Conservation (phyloP, 92 coral and sea anemone genomes). For the Epizoanthus illoricatus region DNA sequence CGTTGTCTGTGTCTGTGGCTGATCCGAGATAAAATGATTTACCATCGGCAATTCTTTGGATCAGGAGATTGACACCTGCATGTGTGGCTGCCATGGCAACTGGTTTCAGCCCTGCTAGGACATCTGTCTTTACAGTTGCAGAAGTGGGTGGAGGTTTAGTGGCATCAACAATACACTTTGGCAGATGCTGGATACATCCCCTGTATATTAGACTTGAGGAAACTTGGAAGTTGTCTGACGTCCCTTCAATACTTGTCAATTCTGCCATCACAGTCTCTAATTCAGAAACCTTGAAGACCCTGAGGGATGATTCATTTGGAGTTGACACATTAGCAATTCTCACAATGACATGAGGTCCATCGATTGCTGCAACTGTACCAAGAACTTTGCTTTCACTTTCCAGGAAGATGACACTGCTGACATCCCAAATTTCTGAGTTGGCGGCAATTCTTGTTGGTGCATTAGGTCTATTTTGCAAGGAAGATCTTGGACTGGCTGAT, state of each 20-base stretch:
- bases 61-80: slow-evolving; percentile 74
- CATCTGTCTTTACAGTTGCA: slow-evolving; percentile 44
- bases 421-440: slow-evolving; percentile 75
- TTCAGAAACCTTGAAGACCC: slow-evolving; percentile 85
- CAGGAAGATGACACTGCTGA: slow-evolving; percentile 77
- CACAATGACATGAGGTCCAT: slow-evolving; percentile 94
- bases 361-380: slow-evolving; percentile 83
- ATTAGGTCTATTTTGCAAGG: slow-evolving; percentile 13
- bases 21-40: slow-evolving; percentile 78
- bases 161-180: slow-evolving; percentile 67
- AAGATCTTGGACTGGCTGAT: background rate
- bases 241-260: slow-evolving; percentile 36
- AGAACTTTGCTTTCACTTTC: slow-evolving; percentile 86
- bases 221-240: slow-evolving; percentile 41
- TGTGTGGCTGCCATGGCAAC: slow-evolving; percentile 77
- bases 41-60: slow-evolving; percentile 53
- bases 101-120: slow-evolving; percentile 69
- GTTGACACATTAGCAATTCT: slow-evolving; percentile 54
- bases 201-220: slow-evolving; percentile 70
- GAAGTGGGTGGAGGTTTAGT: slow-evolving; percentile 14
- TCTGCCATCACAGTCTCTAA: slow-evolving; percentile 72
- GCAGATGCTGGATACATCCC: slow-evolving; percentile 75
- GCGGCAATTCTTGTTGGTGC: slow-evolving; percentile 26
- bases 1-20: slow-evolving; percentile 59
- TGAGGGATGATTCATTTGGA: slow-evolving; percentile 60